Conservation (phyloP, 2,113 vertebrate genomes). For the Lonchura striata region DNA sequence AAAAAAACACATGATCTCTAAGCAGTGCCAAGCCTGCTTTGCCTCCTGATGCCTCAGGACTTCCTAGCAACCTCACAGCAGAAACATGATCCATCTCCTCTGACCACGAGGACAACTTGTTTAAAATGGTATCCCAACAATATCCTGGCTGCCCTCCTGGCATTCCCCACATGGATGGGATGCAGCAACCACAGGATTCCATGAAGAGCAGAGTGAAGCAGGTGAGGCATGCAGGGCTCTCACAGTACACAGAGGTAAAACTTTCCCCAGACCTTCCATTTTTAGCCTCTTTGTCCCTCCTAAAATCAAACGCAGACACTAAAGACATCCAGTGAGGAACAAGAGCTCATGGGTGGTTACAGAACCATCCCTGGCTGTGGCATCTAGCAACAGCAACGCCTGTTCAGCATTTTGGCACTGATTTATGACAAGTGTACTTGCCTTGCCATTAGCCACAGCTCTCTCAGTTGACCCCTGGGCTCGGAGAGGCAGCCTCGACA, state of each 20-base stretch:
- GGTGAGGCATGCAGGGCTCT: neutral
- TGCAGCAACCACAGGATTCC: accelerated
- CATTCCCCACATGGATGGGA: neutral
- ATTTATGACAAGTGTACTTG: conserved; percentile 13
- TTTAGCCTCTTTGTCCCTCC: neutral
- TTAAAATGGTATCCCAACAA: neutral
- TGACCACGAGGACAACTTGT: neutral
- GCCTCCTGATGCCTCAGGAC: neutral
- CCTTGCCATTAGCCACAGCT: conserved; percentile 1
- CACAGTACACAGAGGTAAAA: neutral
- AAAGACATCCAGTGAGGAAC: neutral
- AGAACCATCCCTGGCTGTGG: neutral
- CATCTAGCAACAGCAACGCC: neutral
- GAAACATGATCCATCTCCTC: neutral
- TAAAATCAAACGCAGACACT: neutral
- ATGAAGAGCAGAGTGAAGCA: accelerated
- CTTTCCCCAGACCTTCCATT: neutral
- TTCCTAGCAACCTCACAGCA: neutral
- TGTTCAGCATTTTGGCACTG: neutral
- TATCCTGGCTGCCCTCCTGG: neutral
- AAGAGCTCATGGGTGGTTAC: neutral
- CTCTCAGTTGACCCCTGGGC: conserved; percentile 8
- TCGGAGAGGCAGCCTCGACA: neutral
- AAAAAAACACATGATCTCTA: neutral
- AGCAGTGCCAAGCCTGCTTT: neutral